phyloP scores from a whole-genome alignment of 2,797 vertebrate genomes.

The Cossypha caffra region DNA sequence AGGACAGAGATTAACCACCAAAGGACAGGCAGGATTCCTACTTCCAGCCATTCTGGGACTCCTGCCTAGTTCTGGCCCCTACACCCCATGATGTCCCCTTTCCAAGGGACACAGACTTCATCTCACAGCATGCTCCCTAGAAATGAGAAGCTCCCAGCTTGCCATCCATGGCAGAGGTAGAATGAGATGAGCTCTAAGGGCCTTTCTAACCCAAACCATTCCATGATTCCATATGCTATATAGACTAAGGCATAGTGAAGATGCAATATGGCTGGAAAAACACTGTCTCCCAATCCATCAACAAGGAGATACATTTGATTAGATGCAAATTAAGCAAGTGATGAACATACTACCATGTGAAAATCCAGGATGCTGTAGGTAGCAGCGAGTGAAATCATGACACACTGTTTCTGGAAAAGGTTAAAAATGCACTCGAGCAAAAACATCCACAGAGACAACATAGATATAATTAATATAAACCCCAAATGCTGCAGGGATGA shows the following conservation, averaged over 20 bases:
- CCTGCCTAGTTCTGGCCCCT: neutral
- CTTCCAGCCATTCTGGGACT: neutral
- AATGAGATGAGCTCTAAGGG: neutral
- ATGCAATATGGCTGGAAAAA: neutral
- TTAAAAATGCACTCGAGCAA: neutral
- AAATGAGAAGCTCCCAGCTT: neutral
- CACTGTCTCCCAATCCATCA: neutral
- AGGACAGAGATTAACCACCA: neutral
- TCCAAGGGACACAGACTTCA: neutral
- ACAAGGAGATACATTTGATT: neutral
- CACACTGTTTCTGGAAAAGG: neutral
- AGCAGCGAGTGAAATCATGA: neutral
- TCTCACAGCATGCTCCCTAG: neutral
- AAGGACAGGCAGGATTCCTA: neutral
- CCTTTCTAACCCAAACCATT: neutral
- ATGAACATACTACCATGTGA: neutral
- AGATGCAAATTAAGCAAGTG: neutral
- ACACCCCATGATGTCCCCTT: neutral
- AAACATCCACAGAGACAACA: neutral
- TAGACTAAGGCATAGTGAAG: neutral
- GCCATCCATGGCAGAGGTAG: neutral
- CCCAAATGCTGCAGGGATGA: conserved; percentile 5
- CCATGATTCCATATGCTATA: neutral
- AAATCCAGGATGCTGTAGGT: neutral
- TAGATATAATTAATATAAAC: conserved; percentile 24